Base-by-base conservation (phyloP, 2,113 vertebrate genomes). In the Perca flavescens region DNA sequence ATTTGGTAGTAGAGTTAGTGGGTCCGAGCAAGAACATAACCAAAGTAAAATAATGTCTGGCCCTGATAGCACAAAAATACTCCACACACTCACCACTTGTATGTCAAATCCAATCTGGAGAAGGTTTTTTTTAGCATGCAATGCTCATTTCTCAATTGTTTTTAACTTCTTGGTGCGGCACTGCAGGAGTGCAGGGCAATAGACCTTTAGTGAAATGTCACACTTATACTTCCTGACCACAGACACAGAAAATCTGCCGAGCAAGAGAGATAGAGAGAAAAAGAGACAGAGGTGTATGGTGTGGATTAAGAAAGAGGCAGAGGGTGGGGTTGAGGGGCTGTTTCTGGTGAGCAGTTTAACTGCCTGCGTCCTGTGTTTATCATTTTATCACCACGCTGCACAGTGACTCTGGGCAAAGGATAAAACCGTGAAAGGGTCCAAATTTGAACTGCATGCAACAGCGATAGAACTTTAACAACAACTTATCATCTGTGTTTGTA, bases 171-270 rank as follows among this genome's bases (percentile, higher is more conserved):
- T 40, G 6, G 1, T 10, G 60, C 1, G 34, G 60, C 72, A 61
- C n/a, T 65, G 61, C 90, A 85, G 88, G 86, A 86, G 68, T 90
- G 74, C 83, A 83, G 61, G 82, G 86, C 86, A 90, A 77, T 58
- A 60, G 49, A 72, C 77, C 85, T 89, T 54, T 57, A 79, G 75
- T 69, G 66, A 91, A 88, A 87, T 82, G 81, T 79, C 81, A 88
- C 74, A 87, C 64, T 61, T 87, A 57, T 81, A 94, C 93, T 95
- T 95, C 95, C 95, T 95, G 94, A 90, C 90, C 85, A 82, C 90
- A 93, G 82, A 75, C 7, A 13, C 15, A 84, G 17, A 84, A 50
- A 83, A 87, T 84, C 78, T 83, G 71, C 64, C 31, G 7, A 85
- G 83, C 71, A 40, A 43, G 14, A 76, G 15, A 79, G 82, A 52